phyloP scores from a whole-genome alignment of 2,113 vertebrate species.

The Ploceus nigricollis region DNA sequence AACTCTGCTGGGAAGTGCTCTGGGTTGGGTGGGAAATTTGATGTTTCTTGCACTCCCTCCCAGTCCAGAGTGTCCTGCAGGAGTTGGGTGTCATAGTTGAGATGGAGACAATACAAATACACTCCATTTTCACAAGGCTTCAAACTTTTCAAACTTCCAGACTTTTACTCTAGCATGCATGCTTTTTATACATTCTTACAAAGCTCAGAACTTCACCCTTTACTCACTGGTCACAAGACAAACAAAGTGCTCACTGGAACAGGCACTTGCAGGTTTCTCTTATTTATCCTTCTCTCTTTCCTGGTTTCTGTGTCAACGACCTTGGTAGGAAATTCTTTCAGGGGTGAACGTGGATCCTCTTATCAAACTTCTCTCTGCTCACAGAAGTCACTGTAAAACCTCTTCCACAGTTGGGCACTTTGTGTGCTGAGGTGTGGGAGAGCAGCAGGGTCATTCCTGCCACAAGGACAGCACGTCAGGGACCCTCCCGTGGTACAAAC shows the following conservation, averaged over 20 bases:
- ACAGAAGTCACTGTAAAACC: neutral
- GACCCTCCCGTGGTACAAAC: fast-evolving
- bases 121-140: neutral
- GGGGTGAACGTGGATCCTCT: neutral
- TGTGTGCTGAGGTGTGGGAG: neutral
- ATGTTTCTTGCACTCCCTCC: fast-evolving
- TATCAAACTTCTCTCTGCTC: neutral
- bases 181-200: neutral
- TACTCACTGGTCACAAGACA: neutral
- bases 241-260: neutral
- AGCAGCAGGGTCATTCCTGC: neutral
- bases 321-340: neutral
- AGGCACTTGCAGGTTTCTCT: neutral
- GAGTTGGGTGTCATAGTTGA: neutral
- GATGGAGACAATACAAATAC: neutral
- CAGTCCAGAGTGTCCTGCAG: neutral
- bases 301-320: neutral
- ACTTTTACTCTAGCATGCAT: neutral
- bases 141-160: too few species aligned
- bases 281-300: neutral
- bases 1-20: neutral
- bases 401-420: neutral
- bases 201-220: neutral
- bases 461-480: fast-evolving
- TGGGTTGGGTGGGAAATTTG: neutral